Percentiles rank a stretch among this genome's conserved stretches.
Evolutionary conservation across 2,797 vertebrate genomes (phyloP).

Genomic region (Craterocephalus amniculus): DNA sequence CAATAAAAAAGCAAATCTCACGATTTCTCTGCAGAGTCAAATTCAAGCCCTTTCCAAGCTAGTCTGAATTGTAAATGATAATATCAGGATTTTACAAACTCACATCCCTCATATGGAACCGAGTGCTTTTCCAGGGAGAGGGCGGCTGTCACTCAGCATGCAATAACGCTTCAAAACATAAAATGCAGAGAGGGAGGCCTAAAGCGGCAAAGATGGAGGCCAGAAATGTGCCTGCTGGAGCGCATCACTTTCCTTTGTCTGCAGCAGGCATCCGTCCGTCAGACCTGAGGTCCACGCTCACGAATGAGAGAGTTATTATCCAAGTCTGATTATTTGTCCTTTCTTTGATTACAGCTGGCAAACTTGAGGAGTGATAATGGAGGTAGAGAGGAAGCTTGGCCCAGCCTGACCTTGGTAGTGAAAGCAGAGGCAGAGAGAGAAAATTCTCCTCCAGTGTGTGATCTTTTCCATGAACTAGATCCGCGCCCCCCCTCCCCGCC

Average conservation of each 20-base stretch:
- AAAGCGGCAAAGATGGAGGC: slow-evolving; percentile 38
- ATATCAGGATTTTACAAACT: slow-evolving; percentile 44
- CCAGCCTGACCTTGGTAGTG: slow-evolving; percentile 56
- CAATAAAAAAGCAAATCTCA: slow-evolving; percentile 25
- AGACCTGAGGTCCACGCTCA: not conserved
- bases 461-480: slow-evolving; percentile 29
- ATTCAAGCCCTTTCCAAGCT: slow-evolving; percentile 34
- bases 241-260: slow-evolving; percentile 25
- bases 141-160: slow-evolving; percentile 57
- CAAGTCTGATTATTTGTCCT: slow-evolving; percentile 8
- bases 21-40: slow-evolving; percentile 45
- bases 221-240: slow-evolving; percentile 5
- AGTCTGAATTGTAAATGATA: slow-evolving; percentile 52
- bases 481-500: slow-evolving; percentile 7
- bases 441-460: slow-evolving; percentile 35
- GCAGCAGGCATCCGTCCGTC: slow-evolving; percentile 6
- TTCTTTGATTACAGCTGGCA: not conserved
- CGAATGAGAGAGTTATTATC: slow-evolving; percentile 12
- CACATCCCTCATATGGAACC: slow-evolving; percentile 41
- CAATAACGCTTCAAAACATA: slow-evolving; percentile 26
- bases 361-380: slow-evolving; percentile 14
- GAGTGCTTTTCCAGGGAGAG: slow-evolving; percentile 49
- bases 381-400: slow-evolving; percentile 35
- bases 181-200: slow-evolving; percentile 17
- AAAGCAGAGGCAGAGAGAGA: slow-evolving; percentile 36